These are phyloP conservation scores for Dromiciops gliroides DNA, from an alignment of 2,113 vertebrate species.

Conservation along the genomic window DNA sequence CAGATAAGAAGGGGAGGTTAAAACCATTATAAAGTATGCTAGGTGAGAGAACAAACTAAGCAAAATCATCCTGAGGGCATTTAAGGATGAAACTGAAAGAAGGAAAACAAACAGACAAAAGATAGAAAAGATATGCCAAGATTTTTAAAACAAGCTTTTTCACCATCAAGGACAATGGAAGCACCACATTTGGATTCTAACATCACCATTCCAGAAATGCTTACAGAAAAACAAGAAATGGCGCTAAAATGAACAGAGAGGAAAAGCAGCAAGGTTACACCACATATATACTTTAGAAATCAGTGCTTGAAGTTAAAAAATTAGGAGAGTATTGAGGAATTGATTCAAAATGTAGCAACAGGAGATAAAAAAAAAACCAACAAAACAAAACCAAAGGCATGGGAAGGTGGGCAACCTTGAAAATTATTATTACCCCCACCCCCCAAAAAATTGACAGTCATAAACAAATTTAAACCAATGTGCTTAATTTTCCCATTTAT, in stretches of 20 bases:
- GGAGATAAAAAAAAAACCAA: background rate
- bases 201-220: background rate
- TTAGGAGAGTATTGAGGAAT: background rate
- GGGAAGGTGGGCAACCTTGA: background rate
- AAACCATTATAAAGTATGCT: background rate
- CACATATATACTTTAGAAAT: background rate
- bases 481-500: background rate
- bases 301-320: background rate
- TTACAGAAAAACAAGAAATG: background rate
- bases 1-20: constrained; percentile 1
- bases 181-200: background rate
- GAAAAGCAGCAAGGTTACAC: background rate
- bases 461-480: background rate
- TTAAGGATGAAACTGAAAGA: background rate
- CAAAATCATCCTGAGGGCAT: background rate
- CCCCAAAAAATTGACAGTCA: background rate
- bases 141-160: background rate
- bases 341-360: background rate
- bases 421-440: background rate
- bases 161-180: background rate
- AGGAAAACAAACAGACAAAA: background rate
- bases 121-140: background rate
- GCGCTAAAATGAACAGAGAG: background rate
- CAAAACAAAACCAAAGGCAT: no score
- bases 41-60: background rate